A percentile compares a stretch with the other conserved stretches of the same genome.
Conservation (phyloP, 2,113 vertebrate genomes). For the Perca flavescens region DNA sequence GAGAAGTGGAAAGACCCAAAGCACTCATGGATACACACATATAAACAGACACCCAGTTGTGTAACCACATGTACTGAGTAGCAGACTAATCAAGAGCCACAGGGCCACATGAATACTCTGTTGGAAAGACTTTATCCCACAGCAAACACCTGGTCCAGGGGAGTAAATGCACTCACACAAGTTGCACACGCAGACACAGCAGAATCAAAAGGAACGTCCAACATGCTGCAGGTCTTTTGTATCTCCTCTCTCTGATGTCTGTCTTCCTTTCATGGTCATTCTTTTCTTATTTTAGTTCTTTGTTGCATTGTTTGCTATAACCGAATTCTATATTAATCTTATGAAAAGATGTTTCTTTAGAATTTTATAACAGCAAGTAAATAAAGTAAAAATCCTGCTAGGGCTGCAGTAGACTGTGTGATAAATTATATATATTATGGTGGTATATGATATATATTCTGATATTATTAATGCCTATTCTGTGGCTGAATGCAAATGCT, state of each 20-base stretch:
- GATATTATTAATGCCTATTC: neutral
- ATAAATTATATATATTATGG: neutral
- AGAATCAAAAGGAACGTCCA: neutral
- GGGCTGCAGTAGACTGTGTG: neutral
- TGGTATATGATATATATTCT: neutral
- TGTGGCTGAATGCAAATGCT: neutral
- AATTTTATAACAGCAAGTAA: neutral
- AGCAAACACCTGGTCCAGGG: constrained; percentile 63
- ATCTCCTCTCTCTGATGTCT: constrained; percentile 6
- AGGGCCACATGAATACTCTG: constrained; percentile 43
- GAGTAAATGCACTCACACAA: neutral
- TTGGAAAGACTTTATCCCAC: constrained; percentile 9
- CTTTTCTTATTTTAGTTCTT: neutral
- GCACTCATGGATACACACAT: neutral
- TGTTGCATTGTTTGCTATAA: neutral
- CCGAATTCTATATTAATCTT: neutral
- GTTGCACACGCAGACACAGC: neutral
- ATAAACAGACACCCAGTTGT: neutral
- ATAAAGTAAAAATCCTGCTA: neutral
- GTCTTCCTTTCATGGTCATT: neutral
- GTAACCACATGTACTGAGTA: constrained; percentile 41
- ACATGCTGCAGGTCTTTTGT: constrained; percentile 11
- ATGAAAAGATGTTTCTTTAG: neutral
- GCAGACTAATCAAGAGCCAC: constrained; percentile 51
- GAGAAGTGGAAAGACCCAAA: neutral